A percentile compares a stretch with the other conserved stretches of the same genome.
Conservation (phyloP, 2,797 vertebrate species). For the Galaxias olidus region DNA sequence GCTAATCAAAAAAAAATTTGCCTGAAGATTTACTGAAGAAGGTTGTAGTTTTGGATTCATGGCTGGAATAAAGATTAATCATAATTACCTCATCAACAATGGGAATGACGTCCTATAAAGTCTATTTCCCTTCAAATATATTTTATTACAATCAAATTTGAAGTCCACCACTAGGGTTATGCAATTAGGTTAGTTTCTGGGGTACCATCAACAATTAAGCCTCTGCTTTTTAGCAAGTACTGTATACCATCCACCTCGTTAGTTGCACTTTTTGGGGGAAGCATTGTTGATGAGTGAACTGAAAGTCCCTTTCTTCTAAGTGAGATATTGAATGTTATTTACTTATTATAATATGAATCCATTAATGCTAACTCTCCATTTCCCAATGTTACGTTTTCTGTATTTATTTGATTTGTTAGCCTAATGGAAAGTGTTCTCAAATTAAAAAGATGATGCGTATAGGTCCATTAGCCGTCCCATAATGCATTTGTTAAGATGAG, state of each 20-base stretch:
- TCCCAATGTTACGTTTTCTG: conserved; percentile 49
- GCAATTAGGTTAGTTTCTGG: too few relatives aligned
- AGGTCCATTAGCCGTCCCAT: conserved; percentile 52
- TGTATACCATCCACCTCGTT: too few relatives aligned
- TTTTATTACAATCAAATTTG: too few relatives aligned
- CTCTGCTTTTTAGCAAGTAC: too few relatives aligned
- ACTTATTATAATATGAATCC: conserved; percentile 14
- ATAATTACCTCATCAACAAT: not conserved
- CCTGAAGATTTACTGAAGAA: conserved; percentile 27
- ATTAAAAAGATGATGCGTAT: conserved; percentile 55
- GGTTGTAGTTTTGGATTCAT: conserved; percentile 20
- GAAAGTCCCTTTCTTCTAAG: too few relatives aligned
- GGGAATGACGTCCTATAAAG: not conserved
- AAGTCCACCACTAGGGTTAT: too few relatives aligned
- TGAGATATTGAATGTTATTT: too few relatives aligned
- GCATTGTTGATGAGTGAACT: too few relatives aligned
- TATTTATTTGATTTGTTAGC: conserved; percentile 55
- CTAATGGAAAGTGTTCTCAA: conserved; percentile 60
- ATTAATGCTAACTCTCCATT: conserved; percentile 52
- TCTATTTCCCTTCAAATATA: not conserved
- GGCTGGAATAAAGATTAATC: conserved; percentile 10
- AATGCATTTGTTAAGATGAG: conserved; percentile 51
- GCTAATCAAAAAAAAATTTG: conserved; percentile 31
- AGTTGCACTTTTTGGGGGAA: too few relatives aligned
- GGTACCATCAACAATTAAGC: too few relatives aligned